Evolutionary conservation across 2,797 vertebrate genomes (phyloP), one percentile per base, ranked within the genome.

Genomic region (Sorex maritimensis): DNA sequence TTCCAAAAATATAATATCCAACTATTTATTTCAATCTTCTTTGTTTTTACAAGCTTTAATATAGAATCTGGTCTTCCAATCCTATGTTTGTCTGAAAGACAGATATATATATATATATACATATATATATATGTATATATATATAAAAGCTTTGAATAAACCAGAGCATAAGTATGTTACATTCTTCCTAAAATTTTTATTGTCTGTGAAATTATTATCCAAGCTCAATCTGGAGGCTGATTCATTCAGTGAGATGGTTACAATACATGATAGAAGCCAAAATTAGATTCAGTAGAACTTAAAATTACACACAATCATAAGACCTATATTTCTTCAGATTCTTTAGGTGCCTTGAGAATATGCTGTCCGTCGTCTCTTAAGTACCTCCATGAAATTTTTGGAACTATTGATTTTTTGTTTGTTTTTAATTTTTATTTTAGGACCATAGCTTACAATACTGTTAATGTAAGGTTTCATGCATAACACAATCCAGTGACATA

Each of bases 171-270:
- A 14, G 2, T 2, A 72, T 10, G 2, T 10, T 84, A 41, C 30
- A 28, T 78, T 94, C 74, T 63, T 52, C 38, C 71, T 91, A 67
- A 95, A 78, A 72, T 14, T 86, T 93, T 61, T 19, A 38, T 67
- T 72, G 24, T 24, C 28, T 26, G 2, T 9, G 23, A 82, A 49
- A 30, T 65, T 46, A 23, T 72, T 78, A 61, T 77, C 58, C 15
- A 88, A 24, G 5, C 28, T 9, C 28, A 74, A 34, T 23, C 23
- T 87, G 74, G 58, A 34, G 67, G 52, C 3, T 55, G 71, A 83
- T 38, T 34, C 2, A 30, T 1, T n/a, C 92, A 28, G 11, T 55
- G 3, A 92, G 23, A 82, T 58, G 2, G 46, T 81, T 80, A 63
- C 3, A 81, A 90, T 28, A 38, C 1, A 71, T 58, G 30, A 15